Evolutionary conservation across 2,797 vertebrate genomes (phyloP), one percentile per base, ranked within the genome.

Genomic region (Silurus aristotelis): DNA sequence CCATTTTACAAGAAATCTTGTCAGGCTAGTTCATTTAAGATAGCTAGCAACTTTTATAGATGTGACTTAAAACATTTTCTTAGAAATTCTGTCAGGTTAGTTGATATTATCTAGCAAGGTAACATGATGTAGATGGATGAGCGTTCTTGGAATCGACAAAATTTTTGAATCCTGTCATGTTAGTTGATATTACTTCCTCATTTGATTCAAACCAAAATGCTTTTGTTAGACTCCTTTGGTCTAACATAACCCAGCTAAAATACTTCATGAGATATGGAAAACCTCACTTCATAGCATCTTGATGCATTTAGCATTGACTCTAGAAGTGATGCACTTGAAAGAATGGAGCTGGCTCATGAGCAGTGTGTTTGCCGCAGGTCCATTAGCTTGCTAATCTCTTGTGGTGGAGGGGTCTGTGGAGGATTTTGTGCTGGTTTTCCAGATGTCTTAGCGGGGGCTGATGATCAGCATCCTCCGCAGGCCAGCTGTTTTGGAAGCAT

Each of bases 321-420:
- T 63, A 86, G 6, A 58, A 70, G 52, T 70, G 80, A 58, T 66
- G 82, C 77, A 70, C 66, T 72, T 70, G 77, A 70, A 52, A 52
- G 71, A 60, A 85, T 77, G 71, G 67, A 43, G n/a, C 56, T 80
- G 13, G 52, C 25, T 75, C 81, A 61, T 73, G 20, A 75, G 38
- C 60, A 56, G 48, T 77, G 56, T 71, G 73, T 80, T 86, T 82
- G 75, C 84, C 79, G 85, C 85, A 82, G 89, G 86, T 89, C 89
- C 86, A 90, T 91, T 90, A 89, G 84, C 71, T 83, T 84, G 64
- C 90, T 90, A 87, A 91, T 92, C 85, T 91, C 77, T 80, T 86
- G 81, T 72, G 38, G 70, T 83, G 67, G 83, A 48, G 72, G 61
- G 73, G 52, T 78, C 58, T 82, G 75, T 10, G 60, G 71, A 66